phyloP scores from a whole-genome alignment of 1,140 invertebrate genomes.

The Trichogramma pretiosum region DNA sequence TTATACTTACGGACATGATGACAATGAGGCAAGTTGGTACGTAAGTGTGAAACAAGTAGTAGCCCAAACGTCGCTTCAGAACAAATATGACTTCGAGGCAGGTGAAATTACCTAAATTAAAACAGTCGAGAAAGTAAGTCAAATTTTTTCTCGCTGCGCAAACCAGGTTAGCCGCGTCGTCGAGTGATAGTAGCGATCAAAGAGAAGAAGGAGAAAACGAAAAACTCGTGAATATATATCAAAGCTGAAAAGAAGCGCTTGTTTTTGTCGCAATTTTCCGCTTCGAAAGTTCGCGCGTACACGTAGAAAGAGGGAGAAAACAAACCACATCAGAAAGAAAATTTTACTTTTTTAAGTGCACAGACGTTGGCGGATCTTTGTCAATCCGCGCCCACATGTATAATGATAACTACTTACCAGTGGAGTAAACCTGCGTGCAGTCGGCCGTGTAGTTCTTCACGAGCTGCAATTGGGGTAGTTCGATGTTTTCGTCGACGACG shows the following conservation, averaged over 20 bases:
- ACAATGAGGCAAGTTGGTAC: constrained; percentile 81
- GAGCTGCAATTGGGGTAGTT: constrained; percentile 75
- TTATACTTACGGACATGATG: constrained; percentile 72
- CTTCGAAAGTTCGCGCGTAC: too few species aligned
- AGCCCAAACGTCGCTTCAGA: constrained; percentile 72
- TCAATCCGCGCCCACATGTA: too few species aligned
- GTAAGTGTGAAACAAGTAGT: constrained; percentile 83
- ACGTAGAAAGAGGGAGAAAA: too few species aligned
- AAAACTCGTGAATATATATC: too few species aligned
- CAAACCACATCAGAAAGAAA: too few species aligned
- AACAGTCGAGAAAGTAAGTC: constrained; percentile 38
- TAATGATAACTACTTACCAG: too few species aligned
- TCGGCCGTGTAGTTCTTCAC: constrained; percentile 78
- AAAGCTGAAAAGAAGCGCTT: too few species aligned
- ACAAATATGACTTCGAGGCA: constrained; percentile 81
- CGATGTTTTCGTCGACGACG: constrained; percentile 83
- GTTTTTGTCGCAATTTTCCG: too few species aligned
- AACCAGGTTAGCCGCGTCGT: not conserved
- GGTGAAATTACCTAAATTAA: constrained; percentile 80
- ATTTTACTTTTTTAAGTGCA: too few species aligned
- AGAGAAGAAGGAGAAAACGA: too few species aligned
- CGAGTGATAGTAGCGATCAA: too few species aligned
- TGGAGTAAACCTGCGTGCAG: constrained; percentile 80
- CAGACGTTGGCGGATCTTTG: too few species aligned
- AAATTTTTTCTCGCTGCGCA: not conserved